Evolutionary conservation across 2,113 vertebrate genomes (phyloP), one percentile per base, ranked within the genome.

Genomic region (Psittacara wagleri): DNA sequence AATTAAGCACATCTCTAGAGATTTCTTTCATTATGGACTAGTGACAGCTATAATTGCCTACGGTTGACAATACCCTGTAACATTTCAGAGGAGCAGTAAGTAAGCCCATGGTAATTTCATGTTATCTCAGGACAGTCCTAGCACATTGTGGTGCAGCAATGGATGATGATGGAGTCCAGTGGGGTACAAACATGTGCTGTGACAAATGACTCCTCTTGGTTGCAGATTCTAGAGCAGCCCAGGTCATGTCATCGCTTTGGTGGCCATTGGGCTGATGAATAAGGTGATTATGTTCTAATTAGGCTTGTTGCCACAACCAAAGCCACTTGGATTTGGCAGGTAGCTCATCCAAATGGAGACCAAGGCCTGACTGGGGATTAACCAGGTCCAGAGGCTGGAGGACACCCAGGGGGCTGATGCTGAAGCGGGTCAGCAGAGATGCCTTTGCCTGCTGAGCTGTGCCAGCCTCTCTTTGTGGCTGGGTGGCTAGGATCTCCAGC

Each of bases 71-170:
- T 51, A 64, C n/a, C 13, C 17, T 1, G 5, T 51, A 48, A 63
- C 18, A 9, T 54, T 67, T 31, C 48, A 86, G 67, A 80, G 48
- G 46, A 73, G 10, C 4, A 1, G 29, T 69, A 48, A 51, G 69
- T 83, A 77, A 66, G 59, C 16, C 33, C 6, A 1, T 1, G 2
- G 17, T 76, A 72, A 67, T 72, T 44, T 7, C 1, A 0, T 43
- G 11, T 41, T 78, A 57, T 10, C 48, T 84, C 57, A 23, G 1
- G 8, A n/a, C 61, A 74, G 28, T 77, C 44, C 33, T 54, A 51
- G 17, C 25, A 43, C 25, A 11, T 70, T 0, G 0, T 2, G 11
- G 63, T n/a, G 35, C 25, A 72, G 39, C 29, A 23, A 3, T 18
- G 49, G 66, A 8, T 37, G 33, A 8, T 27, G 55, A 18, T 22